These are phyloP conservation scores for Pygoscelis adeliae DNA, from an alignment of 2,113 vertebrate genomes.

Conservation along the genomic window DNA sequence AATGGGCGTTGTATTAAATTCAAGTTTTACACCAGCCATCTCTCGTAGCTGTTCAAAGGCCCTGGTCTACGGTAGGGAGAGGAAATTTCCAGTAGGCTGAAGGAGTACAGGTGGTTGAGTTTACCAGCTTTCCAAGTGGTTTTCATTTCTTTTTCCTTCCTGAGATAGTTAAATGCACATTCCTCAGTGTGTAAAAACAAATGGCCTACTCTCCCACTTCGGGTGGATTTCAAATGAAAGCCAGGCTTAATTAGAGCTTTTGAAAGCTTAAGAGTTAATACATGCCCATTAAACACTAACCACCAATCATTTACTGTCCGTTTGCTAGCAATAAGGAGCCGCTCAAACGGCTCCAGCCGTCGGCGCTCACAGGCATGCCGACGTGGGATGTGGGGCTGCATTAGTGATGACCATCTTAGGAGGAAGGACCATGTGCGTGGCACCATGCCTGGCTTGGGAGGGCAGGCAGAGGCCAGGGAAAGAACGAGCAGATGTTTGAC, in stretches of 20 bases:
- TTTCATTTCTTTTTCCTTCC: constrained; percentile 53
- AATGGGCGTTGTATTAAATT: neutral
- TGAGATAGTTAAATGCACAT: constrained; percentile 41
- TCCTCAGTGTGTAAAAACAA: constrained; percentile 46
- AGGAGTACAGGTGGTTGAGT: constrained; percentile 1
- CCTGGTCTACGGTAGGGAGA: neutral
- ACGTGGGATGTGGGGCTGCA: neutral
- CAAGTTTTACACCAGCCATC: neutral
- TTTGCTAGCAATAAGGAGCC: neutral
- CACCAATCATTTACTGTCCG: neutral
- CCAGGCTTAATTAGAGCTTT: constrained; percentile 47
- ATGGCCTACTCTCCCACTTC: neutral
- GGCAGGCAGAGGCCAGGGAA: neutral
- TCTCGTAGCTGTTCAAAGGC: neutral
- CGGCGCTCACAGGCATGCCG: accelerated
- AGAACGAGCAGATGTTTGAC: neutral
- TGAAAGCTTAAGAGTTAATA: constrained; percentile 29
- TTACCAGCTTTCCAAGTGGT: constrained; percentile 26
- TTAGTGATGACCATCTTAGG: neutral
- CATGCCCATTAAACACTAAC: neutral
- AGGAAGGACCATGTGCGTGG: accelerated
- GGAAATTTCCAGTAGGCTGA: neutral
- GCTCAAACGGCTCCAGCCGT: accelerated
- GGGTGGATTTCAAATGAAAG: constrained; percentile 15
- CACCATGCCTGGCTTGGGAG: neutral